Evolutionary conservation across 92 coral and sea anemone genomes (phyloP).

Genomic region (Anthopleura xanthogrammica): DNA sequence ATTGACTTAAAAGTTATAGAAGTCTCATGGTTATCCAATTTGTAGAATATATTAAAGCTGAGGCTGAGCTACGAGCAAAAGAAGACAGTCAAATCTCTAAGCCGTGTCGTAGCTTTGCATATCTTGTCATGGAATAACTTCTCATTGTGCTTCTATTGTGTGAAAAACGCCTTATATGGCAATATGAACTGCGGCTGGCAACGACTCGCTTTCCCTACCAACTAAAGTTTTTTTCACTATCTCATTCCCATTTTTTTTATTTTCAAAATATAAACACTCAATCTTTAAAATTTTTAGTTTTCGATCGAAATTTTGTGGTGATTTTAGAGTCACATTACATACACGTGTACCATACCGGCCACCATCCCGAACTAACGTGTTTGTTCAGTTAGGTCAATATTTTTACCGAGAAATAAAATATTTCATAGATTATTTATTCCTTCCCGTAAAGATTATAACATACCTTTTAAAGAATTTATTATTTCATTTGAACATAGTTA

Average conservation of each 20-base stretch:
- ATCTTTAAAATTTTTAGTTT: not conserved
- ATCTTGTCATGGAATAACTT: not conserved
- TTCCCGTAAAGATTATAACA: not conserved
- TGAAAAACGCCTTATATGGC: constrained; percentile 7
- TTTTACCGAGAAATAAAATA: not conserved
- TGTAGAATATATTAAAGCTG: not conserved
- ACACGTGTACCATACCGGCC: not conserved
- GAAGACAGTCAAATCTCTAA: not conserved
- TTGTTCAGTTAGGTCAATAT: not conserved
- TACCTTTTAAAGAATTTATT: not conserved
- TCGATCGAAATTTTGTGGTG: not conserved
- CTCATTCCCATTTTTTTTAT: not conserved
- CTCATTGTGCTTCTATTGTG: not conserved
- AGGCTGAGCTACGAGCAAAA: not conserved
- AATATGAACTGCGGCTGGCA: not conserved
- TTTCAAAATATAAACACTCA: not conserved
- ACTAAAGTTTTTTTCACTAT: not conserved
- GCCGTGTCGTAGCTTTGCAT: not conserved
- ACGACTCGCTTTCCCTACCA: not conserved
- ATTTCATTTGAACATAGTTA: not conserved
- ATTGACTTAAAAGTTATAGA: not conserved
- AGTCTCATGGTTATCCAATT: constrained; percentile 3
- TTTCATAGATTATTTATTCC: not conserved
- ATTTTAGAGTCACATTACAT: not conserved
- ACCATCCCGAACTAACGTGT: constrained; percentile 2